Conservation (phyloP, 2,113 vertebrate species). For the Salvator merianae region DNA sequence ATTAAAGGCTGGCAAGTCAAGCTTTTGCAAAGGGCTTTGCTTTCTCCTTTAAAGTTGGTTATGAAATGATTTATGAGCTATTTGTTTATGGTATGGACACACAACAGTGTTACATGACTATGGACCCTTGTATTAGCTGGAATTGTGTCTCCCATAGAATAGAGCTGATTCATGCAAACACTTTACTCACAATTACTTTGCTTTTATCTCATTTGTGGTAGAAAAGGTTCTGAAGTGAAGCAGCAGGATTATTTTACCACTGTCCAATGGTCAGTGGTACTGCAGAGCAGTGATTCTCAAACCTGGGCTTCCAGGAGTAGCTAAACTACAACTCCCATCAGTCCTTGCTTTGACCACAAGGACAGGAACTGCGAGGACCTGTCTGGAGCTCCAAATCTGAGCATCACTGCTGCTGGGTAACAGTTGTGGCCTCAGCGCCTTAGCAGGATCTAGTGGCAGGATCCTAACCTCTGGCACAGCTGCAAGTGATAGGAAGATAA, state of each 20-base stretch:
- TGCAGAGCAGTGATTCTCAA: not conserved
- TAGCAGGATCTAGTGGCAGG: too few species aligned
- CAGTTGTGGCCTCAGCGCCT: too few species aligned
- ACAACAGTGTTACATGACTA: constrained; percentile 13
- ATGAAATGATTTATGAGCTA: constrained; percentile 40
- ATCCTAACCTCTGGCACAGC: too few species aligned
- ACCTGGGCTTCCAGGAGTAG: not conserved
- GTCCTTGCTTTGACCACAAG: too few species aligned
- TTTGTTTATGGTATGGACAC: not conserved
- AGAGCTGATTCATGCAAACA: not conserved
- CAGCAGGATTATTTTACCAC: not conserved
- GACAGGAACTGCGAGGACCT: too few species aligned
- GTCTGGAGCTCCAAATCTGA: too few species aligned
- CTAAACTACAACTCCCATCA: too few species aligned
- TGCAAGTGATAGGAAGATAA: too few species aligned
- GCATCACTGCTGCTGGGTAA: too few species aligned
- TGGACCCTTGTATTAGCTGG: not conserved
- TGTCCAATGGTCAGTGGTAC: too few species aligned
- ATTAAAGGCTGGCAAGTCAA: constrained; percentile 64
- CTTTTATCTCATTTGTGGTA: not conserved
- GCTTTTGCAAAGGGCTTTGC: constrained; percentile 39
- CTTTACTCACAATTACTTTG: not conserved
- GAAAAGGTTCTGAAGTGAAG: not conserved
- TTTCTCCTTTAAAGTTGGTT: constrained; percentile 17
- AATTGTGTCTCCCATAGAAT: not conserved